Evolutionary conservation across 2,797 vertebrate species (phyloP).

Genomic region (Macroramphosus scolopax): DNA sequence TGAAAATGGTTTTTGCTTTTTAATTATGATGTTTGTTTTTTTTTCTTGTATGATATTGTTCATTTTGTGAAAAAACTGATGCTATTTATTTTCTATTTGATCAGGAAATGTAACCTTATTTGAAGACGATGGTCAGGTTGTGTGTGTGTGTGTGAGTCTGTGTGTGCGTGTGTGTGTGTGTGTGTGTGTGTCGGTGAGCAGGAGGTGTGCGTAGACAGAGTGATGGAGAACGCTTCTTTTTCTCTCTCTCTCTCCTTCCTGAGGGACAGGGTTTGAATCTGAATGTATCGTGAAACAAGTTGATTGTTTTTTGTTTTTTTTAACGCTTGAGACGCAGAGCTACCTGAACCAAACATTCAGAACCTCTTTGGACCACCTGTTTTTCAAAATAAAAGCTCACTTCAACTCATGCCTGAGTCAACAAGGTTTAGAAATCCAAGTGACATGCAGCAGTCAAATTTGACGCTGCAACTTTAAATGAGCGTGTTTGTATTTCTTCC

Average conservation of each 20-base stretch:
- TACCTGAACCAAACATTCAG: constrained; percentile 60
- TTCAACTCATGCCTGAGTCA: no score
- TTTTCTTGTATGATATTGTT: constrained; percentile 71
- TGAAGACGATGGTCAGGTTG: constrained; percentile 65
- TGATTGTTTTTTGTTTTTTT: constrained; percentile 61
- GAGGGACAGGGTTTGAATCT: constrained; percentile 66
- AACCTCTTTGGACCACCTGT: constrained; percentile 36
- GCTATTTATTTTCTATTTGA: constrained; percentile 76
- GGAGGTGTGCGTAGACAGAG: constrained; percentile 53
- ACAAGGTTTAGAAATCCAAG: background rate
- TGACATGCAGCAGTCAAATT: no score
- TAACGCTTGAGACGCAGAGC: constrained; percentile 53
- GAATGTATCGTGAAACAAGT: constrained; percentile 71
- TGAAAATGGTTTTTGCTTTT: constrained; percentile 63
- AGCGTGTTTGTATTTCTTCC: no score
- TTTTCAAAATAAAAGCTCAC: no score
- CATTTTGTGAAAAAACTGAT: constrained; percentile 69
- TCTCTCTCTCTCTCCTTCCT: constrained; percentile 62
- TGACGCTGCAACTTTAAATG: no score
- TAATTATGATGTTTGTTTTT: constrained; percentile 64
- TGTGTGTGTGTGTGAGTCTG: constrained; percentile 35
- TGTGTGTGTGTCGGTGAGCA: constrained; percentile 22
- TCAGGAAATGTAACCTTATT: constrained; percentile 71
- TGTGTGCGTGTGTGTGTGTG: constrained; percentile 13
- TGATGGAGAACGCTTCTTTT: constrained; percentile 50